These are phyloP conservation scores for Phenacoccus solenopsis DNA, from an alignment of 1,140 invertebrate genomes.

Conservation along the genomic window DNA sequence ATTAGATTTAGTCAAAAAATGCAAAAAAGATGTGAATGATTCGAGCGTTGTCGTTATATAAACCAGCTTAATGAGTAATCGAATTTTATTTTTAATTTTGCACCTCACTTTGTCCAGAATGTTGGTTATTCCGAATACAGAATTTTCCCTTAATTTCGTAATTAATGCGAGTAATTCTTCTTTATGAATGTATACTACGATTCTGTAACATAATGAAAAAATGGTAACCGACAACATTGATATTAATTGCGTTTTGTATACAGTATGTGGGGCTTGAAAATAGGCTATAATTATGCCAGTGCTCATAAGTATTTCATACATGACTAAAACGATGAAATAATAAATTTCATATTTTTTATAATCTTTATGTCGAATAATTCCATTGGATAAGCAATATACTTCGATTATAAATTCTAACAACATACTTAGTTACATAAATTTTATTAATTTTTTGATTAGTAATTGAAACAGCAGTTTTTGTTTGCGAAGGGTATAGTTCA, in stretches of 20 bases:
- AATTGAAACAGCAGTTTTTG: too few species aligned
- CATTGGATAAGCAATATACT: background rate
- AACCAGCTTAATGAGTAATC: background rate
- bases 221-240: background rate
- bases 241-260: background rate
- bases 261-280: background rate
- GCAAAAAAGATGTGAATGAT: background rate
- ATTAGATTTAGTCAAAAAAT: background rate
- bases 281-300: background rate
- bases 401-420: too few species aligned
- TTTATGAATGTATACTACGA: background rate
- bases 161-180: background rate
- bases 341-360: background rate
- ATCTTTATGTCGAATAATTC: background rate
- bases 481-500: too few species aligned
- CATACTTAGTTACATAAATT: too few species aligned
- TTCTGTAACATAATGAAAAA: background rate
- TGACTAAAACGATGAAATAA: background rate
- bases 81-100: background rate
- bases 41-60: background rate
- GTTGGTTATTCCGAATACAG: background rate
- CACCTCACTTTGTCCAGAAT: background rate
- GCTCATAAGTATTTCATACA: background rate
- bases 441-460: too few species aligned
- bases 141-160: background rate